Percentiles rank a stretch among this genome's conserved stretches.
phyloP scores from a whole-genome alignment of 1,140 invertebrate species.

The Telenomus remus region DNA sequence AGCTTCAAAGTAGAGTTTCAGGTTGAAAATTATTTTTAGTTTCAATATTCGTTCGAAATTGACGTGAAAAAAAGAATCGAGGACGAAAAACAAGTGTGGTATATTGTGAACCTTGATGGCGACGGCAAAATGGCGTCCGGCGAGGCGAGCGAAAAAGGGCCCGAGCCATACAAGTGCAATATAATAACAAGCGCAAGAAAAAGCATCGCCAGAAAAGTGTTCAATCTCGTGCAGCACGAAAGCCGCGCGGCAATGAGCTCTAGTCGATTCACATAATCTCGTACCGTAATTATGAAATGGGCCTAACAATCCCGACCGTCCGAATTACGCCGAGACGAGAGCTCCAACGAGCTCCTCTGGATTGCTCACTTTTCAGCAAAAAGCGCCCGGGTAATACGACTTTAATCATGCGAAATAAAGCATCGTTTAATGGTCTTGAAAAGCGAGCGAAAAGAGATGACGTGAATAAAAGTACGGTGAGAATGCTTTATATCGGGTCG shows the following conservation, averaged over 20 bases:
- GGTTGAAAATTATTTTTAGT: no score
- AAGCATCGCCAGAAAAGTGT: constrained; percentile 20
- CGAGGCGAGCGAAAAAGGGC: constrained; percentile 19
- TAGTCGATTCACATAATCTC: constrained; percentile 44
- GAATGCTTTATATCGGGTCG: no score
- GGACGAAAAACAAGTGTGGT: not conserved
- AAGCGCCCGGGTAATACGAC: constrained; percentile 52
- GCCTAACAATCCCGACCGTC: constrained; percentile 56
- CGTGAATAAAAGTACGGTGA: not conserved
- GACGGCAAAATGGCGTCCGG: constrained; percentile 46
- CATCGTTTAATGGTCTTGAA: not conserved
- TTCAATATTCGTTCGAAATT: no score
- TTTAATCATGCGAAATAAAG: constrained; percentile 54
- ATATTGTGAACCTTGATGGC: constrained; percentile 26
- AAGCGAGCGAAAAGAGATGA: not conserved
- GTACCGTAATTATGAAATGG: constrained; percentile 57
- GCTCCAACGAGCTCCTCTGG: constrained; percentile 14
- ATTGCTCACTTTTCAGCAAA: constrained; percentile 17
- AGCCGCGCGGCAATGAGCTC: constrained; percentile 45
- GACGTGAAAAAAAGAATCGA: no score
- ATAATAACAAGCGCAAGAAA: constrained; percentile 30
- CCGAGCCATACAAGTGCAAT: constrained; percentile 10
- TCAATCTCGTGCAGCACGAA: constrained; percentile 55
- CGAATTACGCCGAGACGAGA: constrained; percentile 55
- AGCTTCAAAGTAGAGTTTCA: no score